Percentiles rank a stretch among this genome's conserved stretches.
These are phyloP conservation scores for Myripristis murdjan DNA, from an alignment of 2,797 vertebrate species.

Conservation along the genomic window DNA sequence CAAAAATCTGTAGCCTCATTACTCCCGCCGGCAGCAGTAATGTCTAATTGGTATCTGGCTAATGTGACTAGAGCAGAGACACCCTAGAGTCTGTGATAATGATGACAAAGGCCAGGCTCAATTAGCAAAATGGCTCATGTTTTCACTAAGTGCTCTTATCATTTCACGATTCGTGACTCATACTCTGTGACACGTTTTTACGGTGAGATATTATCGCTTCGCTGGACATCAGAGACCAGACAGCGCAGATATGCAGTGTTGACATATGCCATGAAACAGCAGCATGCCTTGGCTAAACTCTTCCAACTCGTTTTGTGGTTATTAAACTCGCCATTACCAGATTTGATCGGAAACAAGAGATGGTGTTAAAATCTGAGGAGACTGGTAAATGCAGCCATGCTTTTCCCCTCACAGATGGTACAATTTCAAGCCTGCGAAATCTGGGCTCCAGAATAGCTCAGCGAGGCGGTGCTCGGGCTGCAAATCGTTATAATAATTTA, in stretches of 20 bases:
- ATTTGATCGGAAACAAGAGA: constrained; percentile 6
- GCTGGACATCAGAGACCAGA: background rate
- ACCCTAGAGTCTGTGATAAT: background rate
- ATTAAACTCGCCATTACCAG: constrained; percentile 9
- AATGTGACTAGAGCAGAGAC: constrained; percentile 3
- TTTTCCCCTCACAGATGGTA: background rate
- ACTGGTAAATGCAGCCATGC: background rate
- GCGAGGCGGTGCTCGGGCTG: background rate
- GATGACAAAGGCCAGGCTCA: constrained; percentile 6
- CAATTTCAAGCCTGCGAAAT: background rate
- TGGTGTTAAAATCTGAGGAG: constrained; percentile 3
- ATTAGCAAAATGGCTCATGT: constrained; percentile 10
- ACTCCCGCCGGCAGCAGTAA: constrained; percentile 20
- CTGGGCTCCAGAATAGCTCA: background rate
- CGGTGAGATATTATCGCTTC: background rate
- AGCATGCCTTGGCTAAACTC: background rate
- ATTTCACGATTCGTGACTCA: constrained; percentile 24
- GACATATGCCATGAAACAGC: background rate
- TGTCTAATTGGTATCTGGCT: constrained; percentile 9
- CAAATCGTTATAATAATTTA: constrained; percentile 9
- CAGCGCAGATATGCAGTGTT: background rate
- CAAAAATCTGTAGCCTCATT: constrained; percentile 10
- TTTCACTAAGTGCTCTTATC: constrained; percentile 9
- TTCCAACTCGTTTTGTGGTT: background rate
- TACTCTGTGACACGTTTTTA: background rate